Evolutionary conservation across 2,113 vertebrate genomes (phyloP).

Genomic region (Hippopotamus amphibius): DNA sequence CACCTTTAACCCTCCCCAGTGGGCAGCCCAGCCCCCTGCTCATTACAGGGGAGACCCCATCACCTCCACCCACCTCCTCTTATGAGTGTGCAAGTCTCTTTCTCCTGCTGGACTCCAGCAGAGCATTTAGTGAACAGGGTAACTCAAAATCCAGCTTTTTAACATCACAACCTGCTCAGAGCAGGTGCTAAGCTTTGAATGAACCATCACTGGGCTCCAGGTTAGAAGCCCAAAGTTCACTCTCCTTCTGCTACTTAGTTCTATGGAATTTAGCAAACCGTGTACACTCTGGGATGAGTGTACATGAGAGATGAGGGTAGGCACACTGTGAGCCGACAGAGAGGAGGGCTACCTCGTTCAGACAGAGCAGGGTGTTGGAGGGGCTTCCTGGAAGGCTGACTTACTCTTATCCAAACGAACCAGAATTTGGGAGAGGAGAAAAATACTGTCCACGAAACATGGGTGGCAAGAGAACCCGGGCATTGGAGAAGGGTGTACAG

Average conservation of each 20-base stretch:
- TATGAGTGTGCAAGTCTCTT: constrained; percentile 14
- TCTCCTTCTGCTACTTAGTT: not conserved
- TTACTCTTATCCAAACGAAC: not conserved
- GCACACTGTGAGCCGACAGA: too few species aligned
- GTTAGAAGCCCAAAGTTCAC: not conserved
- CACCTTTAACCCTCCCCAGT: constrained; percentile 84
- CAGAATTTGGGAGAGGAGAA: not conserved
- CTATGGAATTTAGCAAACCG: not conserved
- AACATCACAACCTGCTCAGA: not conserved
- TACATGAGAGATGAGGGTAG: not conserved
- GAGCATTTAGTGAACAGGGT: constrained; percentile 59
- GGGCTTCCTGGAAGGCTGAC: not conserved
- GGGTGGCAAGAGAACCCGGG: not conserved
- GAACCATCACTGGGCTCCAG: not conserved
- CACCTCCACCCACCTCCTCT: constrained; percentile 40
- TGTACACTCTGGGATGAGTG: not conserved
- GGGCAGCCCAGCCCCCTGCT: constrained; percentile 81
- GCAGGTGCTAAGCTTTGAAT: constrained; percentile 31
- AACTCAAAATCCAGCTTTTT: constrained; percentile 26
- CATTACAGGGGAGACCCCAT: constrained; percentile 84
- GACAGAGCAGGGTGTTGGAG: rapidly evolving
- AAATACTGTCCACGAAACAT: not conserved
- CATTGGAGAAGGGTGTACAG: not conserved
- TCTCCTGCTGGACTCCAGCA: constrained; percentile 77
- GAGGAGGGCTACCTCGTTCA: not conserved